Evolutionary conservation across 2,888 invertebrate species (phyloP), one percentile per base, ranked within the genome.

Genomic region (Anaspis maculata): DNA sequence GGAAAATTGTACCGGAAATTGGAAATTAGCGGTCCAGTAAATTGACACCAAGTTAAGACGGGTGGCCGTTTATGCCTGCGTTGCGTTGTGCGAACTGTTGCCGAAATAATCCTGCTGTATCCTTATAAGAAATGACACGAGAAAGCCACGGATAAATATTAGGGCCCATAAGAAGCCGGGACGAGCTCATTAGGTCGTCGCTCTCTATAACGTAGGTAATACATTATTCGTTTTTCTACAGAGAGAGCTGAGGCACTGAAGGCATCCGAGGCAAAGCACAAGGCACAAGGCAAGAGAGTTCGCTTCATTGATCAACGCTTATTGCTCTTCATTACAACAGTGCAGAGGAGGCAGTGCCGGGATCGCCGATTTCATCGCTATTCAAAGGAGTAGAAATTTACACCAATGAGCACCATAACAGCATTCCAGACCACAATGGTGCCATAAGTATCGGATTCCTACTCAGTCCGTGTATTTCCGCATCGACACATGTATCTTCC

Each of bases 401-500:
- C 41, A 33, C 42, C 37, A 39, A 39, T 35, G 36, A 38, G 30
- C 41, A 40, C 26, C 42, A 45, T 46, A 50, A 42, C 42, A 45
- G 39, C 42, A 50, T 49, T 50, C 48, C 48, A 40, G 45, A 41
- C 45, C 48, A 44, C 49, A 52, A 50, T 49, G 42, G 52, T 48
- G 46, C 48, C 45, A 52, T 55, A 52, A 54, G 49, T 53, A 54
- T 56, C 48, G 51, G 38, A 54, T 53, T 58, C 50, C 54, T 44
- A 47, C 41, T 45, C 44, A 44, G 51, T 49, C 50, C 48, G 47
- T 57, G 50, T 56, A 54, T 54, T 57, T 57, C 51, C 53, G 46
- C 54, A 56, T 58, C 57, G 54, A 59, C 57, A 60, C 56, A 57
- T 61, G 61, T 61, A 59, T 53, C 56, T 57, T 53, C 49, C 52